Evolutionary conservation across 2,888 invertebrate species (phyloP), one percentile per base, ranked within the genome.

Genomic region (Drosophila recens): DNA sequence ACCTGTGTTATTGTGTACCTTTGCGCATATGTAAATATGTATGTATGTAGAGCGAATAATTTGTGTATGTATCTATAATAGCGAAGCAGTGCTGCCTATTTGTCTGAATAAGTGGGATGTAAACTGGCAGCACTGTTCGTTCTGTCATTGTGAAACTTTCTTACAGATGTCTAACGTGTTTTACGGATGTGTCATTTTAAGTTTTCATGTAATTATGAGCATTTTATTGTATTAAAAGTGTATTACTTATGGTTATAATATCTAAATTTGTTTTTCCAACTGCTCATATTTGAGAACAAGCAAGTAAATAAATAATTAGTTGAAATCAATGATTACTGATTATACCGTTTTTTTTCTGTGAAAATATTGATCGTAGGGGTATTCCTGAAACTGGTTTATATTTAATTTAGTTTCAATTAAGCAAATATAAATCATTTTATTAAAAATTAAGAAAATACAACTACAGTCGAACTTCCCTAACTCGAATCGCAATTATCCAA

Each of bases 71-170:
- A 72, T 72, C 56, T 59, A 38, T 58, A 15, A 10, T 20, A 27
- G 34, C 4, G 2, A 2, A 6, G 6, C 56, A 79, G 73, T 68
- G 76, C 69, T 79, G 58, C 74, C 66, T n/a, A 64, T 70, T 48
- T 15, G 6, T 17, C 20, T 53, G 34, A 27, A n/a, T 34, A 42
- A 45, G 4, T 20, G 4, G 9, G 4, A 0, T 5, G 9, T 34
- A 5, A 30, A 17, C 48, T 46, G 67, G 67, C 57, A 65, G 52
- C 71, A 38, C 38, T 38, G 5, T 36, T 1, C 0, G 5, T 27
- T 36, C 36, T 36, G 36, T 38, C 38, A 38, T 8, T 38, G n/a
- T 8, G 5, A 38, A 38, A 38, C 38, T 38, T 38, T 27, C 27
- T 27, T 27, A 27, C 27, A 27, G 27, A 6, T 5, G 27, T 27